Conservation (phyloP, 2,797 vertebrate genomes). For the Picus viridis region DNA sequence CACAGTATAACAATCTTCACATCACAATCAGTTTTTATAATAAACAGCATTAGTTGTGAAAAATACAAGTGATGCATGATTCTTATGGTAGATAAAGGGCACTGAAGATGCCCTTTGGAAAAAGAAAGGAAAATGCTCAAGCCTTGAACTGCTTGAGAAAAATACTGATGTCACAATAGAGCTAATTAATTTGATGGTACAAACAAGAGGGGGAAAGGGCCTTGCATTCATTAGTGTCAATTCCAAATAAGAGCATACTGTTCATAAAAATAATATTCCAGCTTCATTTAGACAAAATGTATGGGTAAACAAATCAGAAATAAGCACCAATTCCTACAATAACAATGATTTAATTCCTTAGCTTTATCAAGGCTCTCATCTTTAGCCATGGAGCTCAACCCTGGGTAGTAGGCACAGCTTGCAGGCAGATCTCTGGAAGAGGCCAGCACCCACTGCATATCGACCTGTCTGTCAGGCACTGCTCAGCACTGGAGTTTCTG, state of each 20-base stretch:
- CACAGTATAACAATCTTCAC: conserved; percentile 60
- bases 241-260: conserved; percentile 27
- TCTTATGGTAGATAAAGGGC: conserved; percentile 60
- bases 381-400: background rate
- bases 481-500: background rate
- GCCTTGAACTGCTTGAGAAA: conserved; percentile 52
- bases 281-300: conserved; percentile 10
- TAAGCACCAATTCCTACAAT: background rate
- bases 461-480: background rate
- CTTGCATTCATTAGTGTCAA: conserved; percentile 71
- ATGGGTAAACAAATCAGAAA: conserved; percentile 61
- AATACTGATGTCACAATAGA: conserved; percentile 61
- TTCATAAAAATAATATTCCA: conserved; percentile 58
- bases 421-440: background rate
- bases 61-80: conserved; percentile 46
- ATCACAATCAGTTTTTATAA: conserved; percentile 64
- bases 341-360: background rate
- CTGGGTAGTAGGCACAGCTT: background rate
- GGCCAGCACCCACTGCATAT: background rate
- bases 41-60: conserved; percentile 71
- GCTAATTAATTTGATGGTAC: conserved; percentile 71
- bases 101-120: conserved; percentile 62
- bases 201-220: conserved; percentile 59
- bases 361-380: background rate
- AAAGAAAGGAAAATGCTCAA: conserved; percentile 59